phyloP scores from a whole-genome alignment of 2,113 vertebrate species.

The Columba livia region DNA sequence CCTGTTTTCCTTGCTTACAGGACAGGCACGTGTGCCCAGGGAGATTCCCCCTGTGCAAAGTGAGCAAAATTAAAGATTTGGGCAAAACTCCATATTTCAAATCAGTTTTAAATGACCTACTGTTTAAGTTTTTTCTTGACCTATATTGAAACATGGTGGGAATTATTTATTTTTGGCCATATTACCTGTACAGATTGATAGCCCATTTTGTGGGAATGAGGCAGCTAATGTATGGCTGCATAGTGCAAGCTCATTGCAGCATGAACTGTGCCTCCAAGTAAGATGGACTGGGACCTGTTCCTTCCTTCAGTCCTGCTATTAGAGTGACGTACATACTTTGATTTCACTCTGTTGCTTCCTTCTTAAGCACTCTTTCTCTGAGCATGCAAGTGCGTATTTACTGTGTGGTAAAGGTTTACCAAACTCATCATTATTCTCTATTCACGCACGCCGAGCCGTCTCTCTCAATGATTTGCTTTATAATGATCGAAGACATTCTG shows the following conservation, averaged over 20 bases:
- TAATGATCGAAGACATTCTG: slow-evolving; percentile 26
- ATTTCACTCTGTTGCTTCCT: neutral
- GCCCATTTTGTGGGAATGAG: neutral
- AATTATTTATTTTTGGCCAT: neutral
- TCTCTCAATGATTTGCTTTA: slow-evolving; percentile 37
- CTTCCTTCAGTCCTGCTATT: neutral
- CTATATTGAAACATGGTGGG: neutral
- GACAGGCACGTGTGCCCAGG: fast-evolving
- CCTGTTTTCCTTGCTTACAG: neutral
- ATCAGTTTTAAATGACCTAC: neutral
- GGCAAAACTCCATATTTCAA: neutral
- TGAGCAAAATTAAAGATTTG: neutral
- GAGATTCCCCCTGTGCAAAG: neutral
- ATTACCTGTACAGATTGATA: neutral
- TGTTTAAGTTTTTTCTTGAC: neutral
- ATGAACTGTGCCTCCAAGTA: neutral
- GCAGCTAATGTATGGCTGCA: neutral
- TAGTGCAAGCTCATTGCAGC: neutral
- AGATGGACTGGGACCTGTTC: neutral
- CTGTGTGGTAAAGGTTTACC: neutral
- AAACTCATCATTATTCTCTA: slow-evolving; percentile 11
- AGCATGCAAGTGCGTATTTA: neutral
- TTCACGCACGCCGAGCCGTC: neutral
- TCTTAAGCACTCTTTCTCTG: neutral
- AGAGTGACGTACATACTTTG: fast-evolving